Conservation (phyloP, 2,113 vertebrate species). For the Apteryx owenii region DNA sequence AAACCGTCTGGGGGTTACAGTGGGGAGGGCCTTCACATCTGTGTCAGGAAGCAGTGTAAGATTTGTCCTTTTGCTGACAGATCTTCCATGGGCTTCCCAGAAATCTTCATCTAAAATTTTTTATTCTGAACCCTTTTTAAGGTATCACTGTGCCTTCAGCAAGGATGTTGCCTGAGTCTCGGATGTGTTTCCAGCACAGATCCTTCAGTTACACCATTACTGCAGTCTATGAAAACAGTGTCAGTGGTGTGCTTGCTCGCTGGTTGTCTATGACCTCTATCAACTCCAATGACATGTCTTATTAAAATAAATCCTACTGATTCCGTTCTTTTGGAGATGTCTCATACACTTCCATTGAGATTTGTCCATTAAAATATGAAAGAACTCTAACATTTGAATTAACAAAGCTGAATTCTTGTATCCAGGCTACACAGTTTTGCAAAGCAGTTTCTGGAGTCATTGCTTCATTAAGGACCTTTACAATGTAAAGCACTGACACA, state of each 20-base stretch:
- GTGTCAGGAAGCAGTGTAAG: background rate
- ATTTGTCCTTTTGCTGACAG: background rate
- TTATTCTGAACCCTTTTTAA: background rate
- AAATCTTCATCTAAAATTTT: background rate
- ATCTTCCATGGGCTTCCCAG: background rate
- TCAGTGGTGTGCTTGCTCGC: background rate
- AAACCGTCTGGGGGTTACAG: background rate
- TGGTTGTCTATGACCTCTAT: conserved; percentile 28
- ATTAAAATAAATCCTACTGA: conserved; percentile 17
- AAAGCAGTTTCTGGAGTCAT: background rate
- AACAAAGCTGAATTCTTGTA: background rate
- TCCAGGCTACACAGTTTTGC: background rate
- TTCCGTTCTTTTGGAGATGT: background rate
- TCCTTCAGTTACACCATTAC: background rate
- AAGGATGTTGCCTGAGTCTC: background rate
- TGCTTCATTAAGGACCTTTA: conserved; percentile 4
- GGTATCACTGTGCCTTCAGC: background rate
- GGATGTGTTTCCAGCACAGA: background rate
- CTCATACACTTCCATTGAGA: background rate
- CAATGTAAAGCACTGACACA: background rate
- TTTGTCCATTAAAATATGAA: conserved; percentile 39
- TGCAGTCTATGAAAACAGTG: background rate
- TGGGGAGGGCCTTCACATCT: background rate
- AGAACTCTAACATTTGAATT: background rate
- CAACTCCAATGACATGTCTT: background rate